Percentiles rank a stretch among this genome's conserved stretches.
These are phyloP conservation scores for Tetragnatha montana DNA, from an alignment of 2,888 invertebrate genomes.

Conservation along the genomic window DNA sequence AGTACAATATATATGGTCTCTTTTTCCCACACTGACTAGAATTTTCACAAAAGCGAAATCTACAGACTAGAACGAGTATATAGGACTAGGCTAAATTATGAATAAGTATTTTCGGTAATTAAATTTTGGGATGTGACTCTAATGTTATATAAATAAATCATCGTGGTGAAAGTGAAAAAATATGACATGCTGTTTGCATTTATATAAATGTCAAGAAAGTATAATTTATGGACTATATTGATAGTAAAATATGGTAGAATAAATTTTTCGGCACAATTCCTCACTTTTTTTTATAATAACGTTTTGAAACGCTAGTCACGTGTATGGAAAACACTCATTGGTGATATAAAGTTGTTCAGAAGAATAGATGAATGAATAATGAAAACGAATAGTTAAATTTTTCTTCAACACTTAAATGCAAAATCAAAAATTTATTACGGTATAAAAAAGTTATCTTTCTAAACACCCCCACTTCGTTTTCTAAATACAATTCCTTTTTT, in stretches of 20 bases:
- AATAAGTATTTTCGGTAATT: conserved; percentile 11
- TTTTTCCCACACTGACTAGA: conserved; percentile 42
- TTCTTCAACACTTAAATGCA: too few species aligned
- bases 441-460: too few species aligned
- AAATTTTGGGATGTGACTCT: not conserved
- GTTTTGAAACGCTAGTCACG: too few species aligned
- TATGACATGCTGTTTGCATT: not conserved
- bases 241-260: not conserved
- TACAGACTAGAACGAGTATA: conserved; percentile 53
- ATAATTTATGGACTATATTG: not conserved
- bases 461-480: too few species aligned
- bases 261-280: not conserved
- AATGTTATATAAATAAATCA: too few species aligned
- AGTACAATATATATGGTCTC: not conserved
- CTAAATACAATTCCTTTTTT: too few species aligned
- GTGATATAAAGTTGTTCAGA: too few species aligned
- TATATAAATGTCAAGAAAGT: not conserved
- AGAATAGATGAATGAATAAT: too few species aligned
- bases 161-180: not conserved
- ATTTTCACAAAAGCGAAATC: conserved; percentile 45
- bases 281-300: too few species aligned
- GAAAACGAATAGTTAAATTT: too few species aligned
- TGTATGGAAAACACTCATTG: too few species aligned
- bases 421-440: too few species aligned
- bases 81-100: conserved; percentile 48